Percentiles rank a stretch among this genome's conserved stretches.
These are phyloP conservation scores for Artemia sp. DNA, from an alignment of 2,888 invertebrate genomes.

Conservation along the genomic window DNA sequence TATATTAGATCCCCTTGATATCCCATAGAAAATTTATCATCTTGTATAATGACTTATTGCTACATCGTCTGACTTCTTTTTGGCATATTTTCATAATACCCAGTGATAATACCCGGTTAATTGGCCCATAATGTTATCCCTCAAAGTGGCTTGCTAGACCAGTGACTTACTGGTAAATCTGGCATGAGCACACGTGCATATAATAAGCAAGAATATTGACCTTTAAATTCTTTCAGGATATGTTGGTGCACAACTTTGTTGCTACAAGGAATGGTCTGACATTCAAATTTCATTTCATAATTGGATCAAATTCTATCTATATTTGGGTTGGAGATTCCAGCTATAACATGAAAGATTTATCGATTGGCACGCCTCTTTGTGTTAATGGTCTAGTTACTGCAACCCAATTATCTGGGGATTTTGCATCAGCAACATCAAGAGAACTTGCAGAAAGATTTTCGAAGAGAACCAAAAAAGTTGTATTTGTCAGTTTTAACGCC, in stretches of 20 bases:
- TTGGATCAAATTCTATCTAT: not conserved
- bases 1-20: too few species aligned
- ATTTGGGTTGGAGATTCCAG: conserved; percentile 7
- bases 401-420: conserved; percentile 6
- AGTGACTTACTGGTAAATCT: too few species aligned
- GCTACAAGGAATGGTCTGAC: not conserved
- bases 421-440: not conserved
- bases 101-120: too few species aligned
- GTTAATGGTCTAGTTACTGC: not conserved
- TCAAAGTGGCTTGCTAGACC: too few species aligned
- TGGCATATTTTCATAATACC: too few species aligned
- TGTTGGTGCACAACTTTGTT: not conserved
- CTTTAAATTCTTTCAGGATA: not conserved
- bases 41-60: too few species aligned
- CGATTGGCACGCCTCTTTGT: not conserved
- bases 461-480: not conserved
- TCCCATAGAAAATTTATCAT: too few species aligned
- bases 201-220: too few species aligned
- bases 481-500: not conserved
- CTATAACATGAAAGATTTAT: not conserved
- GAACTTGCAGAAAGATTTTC: not conserved
- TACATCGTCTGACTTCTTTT: too few species aligned
- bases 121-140: too few species aligned
- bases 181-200: too few species aligned
- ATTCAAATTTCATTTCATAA: conserved; percentile 1